Base-by-base conservation (phyloP, 2,888 invertebrate genomes). In the Polydrusus tereticollis region DNA sequence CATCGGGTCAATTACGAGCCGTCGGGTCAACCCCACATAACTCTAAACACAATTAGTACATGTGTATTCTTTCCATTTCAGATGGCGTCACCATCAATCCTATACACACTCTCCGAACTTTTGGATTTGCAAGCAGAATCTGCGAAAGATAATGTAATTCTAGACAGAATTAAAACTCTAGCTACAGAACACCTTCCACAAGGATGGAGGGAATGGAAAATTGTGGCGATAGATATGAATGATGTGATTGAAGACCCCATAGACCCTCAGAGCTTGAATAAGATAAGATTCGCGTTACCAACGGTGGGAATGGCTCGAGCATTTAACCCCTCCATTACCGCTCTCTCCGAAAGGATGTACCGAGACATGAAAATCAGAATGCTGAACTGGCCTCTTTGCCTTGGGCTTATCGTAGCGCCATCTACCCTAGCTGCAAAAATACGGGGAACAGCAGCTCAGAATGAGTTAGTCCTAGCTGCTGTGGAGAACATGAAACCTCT, bases 301-400 rank as follows among this genome's bases (percentile, higher is more conserved):
- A 79, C 76, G 0, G 75, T 78, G 0, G 78, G 64, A 7, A 43
- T 80, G 23, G 76, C 68, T 8, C 64, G 26, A 36, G 79, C 79
- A 1, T 80, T 80, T 23, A 65, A 73, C 5, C 78, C 78, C 16
- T 62, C 69, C 4, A 66, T 70, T 21, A 59, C 55, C 0, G 58
- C 63, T 8, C 60, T 79, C 3, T 47, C 69, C 5, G 79, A 80
- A 50, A 74, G 67, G 41, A 64, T 50, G 8, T 80, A 74, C 57
- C 45, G 76, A 23, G 72, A 77, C 50, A 75, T 74, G 16, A 80
- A 79, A 66, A 29, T 76, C 0, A 75, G 70, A 33, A 75, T 80
- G 64, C 47, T 81, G 10, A 57, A 73, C 7, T 80, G 79, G 80
- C 71, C 75, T 8, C 69, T 80, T n/a, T 79, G 78, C 63, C 41